Conservation (phyloP, 2,113 vertebrate species). For the Dromas ardeola region DNA sequence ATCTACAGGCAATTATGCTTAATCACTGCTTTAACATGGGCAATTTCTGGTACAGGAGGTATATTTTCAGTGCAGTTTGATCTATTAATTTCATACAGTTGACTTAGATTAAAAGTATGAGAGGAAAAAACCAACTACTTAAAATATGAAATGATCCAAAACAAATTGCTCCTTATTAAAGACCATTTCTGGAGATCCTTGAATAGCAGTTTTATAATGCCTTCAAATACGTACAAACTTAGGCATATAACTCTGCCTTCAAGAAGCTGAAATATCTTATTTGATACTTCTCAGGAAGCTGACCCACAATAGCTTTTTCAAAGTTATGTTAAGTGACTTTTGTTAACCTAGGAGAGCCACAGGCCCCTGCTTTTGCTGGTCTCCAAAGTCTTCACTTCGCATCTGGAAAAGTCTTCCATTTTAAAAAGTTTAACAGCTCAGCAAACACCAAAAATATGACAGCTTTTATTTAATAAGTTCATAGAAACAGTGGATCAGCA, state of each 20-base stretch:
- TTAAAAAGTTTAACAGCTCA: conserved; percentile 43
- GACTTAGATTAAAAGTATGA: neutral
- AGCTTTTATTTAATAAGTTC: conserved; percentile 7
- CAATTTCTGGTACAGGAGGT: neutral
- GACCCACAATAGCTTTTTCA: neutral
- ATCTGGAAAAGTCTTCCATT: conserved; percentile 31
- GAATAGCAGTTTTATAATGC: neutral
- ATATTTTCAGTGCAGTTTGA: neutral
- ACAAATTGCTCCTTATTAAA: neutral
- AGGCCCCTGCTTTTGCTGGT: neutral
- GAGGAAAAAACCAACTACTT: neutral
- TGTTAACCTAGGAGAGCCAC: neutral
- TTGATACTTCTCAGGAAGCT: neutral
- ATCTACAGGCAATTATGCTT: neutral
- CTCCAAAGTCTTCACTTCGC: neutral
- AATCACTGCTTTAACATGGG: neutral
- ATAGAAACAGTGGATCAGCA: conserved; percentile 1
- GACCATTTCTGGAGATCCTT: neutral
- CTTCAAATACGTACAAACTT: neutral
- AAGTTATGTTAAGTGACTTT: neutral
- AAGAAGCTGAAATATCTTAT: neutral
- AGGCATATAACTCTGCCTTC: neutral
- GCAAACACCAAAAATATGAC: conserved; percentile 1
- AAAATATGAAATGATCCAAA: neutral
- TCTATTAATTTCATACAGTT: neutral